Percentiles rank a stretch among this genome's conserved stretches.
These are phyloP conservation scores for Nipponacmea schrenckii DNA, from an alignment of 2,888 invertebrate species.

Conservation along the genomic window DNA sequence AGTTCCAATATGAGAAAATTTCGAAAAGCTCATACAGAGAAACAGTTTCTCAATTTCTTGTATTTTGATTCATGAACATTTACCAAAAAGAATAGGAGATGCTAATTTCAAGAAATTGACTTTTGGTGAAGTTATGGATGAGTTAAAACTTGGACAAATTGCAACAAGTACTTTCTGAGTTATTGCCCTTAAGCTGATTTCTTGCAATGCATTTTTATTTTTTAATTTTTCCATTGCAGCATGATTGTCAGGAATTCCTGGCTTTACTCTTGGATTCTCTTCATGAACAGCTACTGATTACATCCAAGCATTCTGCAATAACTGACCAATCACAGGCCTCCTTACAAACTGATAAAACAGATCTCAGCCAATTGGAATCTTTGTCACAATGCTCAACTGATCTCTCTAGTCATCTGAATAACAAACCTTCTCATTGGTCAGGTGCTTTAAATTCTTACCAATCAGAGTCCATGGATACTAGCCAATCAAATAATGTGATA, in stretches of 20 bases:
- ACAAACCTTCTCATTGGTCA: neutral
- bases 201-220: neutral
- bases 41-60: too few relatives aligned
- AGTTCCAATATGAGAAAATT: too few relatives aligned
- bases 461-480: constrained; percentile 1
- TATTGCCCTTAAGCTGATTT: too few relatives aligned
- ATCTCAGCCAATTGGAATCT: neutral
- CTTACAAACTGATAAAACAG: neutral
- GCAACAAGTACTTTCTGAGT: too few relatives aligned
- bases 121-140: too few relatives aligned
- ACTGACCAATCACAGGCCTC: constrained; percentile 6
- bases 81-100: too few relatives aligned
- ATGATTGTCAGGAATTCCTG: constrained; percentile 77
- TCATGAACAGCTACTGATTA: constrained; percentile 72
- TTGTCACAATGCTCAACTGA: neutral
- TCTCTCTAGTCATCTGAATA: constrained; percentile 6
- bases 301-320: constrained; percentile 7
- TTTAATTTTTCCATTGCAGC: constrained; percentile 67
- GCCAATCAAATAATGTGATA: neutral
- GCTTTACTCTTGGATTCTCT: constrained; percentile 74
- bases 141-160: too few relatives aligned
- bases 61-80: too few relatives aligned
- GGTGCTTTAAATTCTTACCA: neutral
- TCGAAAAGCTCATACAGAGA: too few relatives aligned
- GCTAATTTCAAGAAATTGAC: too few relatives aligned